Base-by-base conservation (phyloP, 2,888 invertebrate genomes). In the Microctonus hyperodae region DNA sequence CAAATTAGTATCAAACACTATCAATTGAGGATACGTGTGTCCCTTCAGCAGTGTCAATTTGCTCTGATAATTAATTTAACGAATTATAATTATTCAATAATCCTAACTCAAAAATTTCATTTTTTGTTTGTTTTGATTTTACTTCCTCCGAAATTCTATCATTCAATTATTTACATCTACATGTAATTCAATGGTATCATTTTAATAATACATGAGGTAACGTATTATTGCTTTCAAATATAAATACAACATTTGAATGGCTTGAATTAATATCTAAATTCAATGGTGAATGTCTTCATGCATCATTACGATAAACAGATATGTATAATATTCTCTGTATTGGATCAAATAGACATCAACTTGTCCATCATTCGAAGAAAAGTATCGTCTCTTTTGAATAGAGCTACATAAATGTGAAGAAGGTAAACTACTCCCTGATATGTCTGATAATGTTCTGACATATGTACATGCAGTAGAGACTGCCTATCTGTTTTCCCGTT, bases 321-420 rank as follows among this genome's bases (percentile, higher is more conserved):
- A 11, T n/a, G 13, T n/a, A 53, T 25, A 22, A 28, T n/a, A 55
- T 31, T 13, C 4, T 28, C 20, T 55, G 22, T 33, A 22, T 35
- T 35, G 57, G 57, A 57, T 57, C 57, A 57, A 57, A 57, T 35
- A 22, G 57, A 71, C 70, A 71, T 73, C 70, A 72, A 73, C 73
- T 75, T 75, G 74, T 76, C 75, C 73, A 72, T 76, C 75, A 75
- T 72, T 75, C 69, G 69, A 68, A 74, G 74, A 74, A 73, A 75
- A 74, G 72, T 71, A 70, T 72, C 73, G 75, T 74, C 73, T 73
- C 63, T 68, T 53, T 33, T 13, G 69, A 70, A 20, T 69, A 75
- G 75, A 65, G 57, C 6, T 70, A 44, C 72, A 75, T 68, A 61
- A 55, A 13, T 35, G 66, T 25, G 55, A 70, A 66, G 69, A 75